Evolutionary conservation across 92 coral and sea anemone genomes (phyloP), one percentile per base, ranked within the genome.

Genomic region (Epizoanthus rinbou): DNA sequence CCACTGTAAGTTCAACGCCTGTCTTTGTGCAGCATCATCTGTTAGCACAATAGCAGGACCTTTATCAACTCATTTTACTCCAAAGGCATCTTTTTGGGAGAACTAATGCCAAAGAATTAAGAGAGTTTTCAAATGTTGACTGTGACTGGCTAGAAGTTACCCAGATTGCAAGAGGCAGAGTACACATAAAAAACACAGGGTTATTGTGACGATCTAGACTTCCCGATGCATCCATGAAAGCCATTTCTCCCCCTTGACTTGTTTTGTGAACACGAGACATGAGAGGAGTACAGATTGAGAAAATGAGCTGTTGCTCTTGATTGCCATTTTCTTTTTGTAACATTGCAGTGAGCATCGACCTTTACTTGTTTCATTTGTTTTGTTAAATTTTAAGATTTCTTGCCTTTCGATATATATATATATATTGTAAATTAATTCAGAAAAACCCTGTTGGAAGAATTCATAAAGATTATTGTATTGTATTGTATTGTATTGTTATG

Each of bases 71-170:
- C 31, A 28, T 57, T 28, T 76, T 31, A 83, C 85, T 47, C 91
- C 91, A 86, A 88, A 91, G n/a, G 90, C 92, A 88, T 85, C 78
- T n/a, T 2, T 54, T 54, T 8, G 90, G 92, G 8, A 91, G 81
- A 19, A 91, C 43, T 4, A 11, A 9, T 56, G 57, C 25, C 73
- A 81, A 37, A 19, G 14, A 9, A 37, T 76, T 81, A 1, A 88
- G 56, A 64, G 88, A 69, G 3, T 28, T 69, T 69, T 54, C 56
- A 3, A 59, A 57, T 2, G 75, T 69, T 39, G 63, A 5, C 74
- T 84, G 76, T n/a, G 89, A 65, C 69, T 83, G 80, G 57, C 91
- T 71, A 54, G 94, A 91, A 6, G 91, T 79, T 10, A 91, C 70
- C 87, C 86, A 84, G 3, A 87, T 73, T 39, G 65, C 85, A 19